Evolutionary conservation across 2,113 vertebrate species (phyloP), one percentile per base, ranked within the genome.

Genomic region (Ploceus nigricollis): DNA sequence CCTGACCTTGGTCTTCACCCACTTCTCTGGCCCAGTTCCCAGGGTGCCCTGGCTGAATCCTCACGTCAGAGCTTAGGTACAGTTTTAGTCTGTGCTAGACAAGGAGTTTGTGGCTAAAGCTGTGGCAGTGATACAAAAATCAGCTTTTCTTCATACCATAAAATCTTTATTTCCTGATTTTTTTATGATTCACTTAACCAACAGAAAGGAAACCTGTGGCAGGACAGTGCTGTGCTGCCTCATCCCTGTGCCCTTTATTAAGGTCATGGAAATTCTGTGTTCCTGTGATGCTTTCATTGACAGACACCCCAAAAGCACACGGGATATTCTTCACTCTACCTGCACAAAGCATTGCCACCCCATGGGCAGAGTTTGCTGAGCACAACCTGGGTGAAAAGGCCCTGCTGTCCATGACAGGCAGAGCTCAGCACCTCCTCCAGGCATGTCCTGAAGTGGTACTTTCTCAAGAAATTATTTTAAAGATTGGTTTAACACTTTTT

Each of bases 11-110:
- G 5, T 53, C 21, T 20, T 73, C 4, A 45, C 25, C 33, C 9
- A 1, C 48, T 69, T 15, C 2, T 3, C 76, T 47, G 60, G 18
- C 44, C 0, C 0, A 23, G 35, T n/a, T 87, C 69, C 53, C 40
- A 18, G 25, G 23, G 9, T 60, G 40, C 25, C 22, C n/a, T 31
- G 47, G 61, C 47, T 25, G 60, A 17, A 51, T 11, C 66, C 31
- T 71, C 40, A 2, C 0, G 0, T 8, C 0, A 0, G 7, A 23
- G 25, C 45, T 77, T 6, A 4, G 60, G 68, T 40, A 16, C 35
- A 40, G 14, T 25, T 21, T 60, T 14, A 42, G 10, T 39, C 30
- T 44, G 44, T 25, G 33, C 30, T 18, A 15, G n/a, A 16, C 9
- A 7, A 47, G 42, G 50, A n/a, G 20, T 50, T 53, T 24, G 50